Percentiles rank a stretch among this genome's conserved stretches.
Conservation (phyloP, 2,797 vertebrate species). For the Tangara arthus region DNA sequence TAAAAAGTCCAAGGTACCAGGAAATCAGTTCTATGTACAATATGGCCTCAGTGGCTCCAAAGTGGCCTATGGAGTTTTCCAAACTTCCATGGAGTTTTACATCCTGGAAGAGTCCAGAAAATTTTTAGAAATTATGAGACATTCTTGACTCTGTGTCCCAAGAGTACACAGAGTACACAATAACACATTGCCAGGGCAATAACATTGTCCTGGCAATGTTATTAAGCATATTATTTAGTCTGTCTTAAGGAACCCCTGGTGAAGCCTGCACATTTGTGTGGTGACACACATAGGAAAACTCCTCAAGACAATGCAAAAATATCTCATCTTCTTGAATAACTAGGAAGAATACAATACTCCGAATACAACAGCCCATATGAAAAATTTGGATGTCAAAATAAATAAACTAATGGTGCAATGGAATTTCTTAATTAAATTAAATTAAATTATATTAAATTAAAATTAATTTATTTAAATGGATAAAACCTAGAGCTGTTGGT, state of each 20-base stretch:
- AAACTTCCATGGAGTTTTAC: neutral
- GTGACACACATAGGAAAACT: neutral
- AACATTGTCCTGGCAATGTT: neutral
- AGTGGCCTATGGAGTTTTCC: neutral
- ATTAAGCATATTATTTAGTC: neutral
- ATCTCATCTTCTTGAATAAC: neutral
- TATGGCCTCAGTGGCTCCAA: neutral
- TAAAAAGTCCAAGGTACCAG: neutral
- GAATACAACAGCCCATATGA: neutral
- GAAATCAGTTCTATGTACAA: neutral
- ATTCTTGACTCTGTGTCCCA: neutral
- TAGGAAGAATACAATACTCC: neutral
- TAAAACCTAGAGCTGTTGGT: neutral
- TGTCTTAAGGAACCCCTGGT: neutral
- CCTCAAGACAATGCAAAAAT: neutral
- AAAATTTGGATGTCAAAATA: neutral
- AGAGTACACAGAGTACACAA: neutral
- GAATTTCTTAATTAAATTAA: neutral
- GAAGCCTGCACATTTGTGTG: neutral
- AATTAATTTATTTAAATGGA: neutral
- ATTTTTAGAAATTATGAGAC: neutral
- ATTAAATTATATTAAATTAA: neutral
- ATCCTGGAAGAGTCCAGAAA: neutral
- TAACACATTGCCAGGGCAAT: neutral
- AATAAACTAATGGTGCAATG: neutral